A percentile compares a stretch with the other conserved stretches of the same genome.
Conservation (phyloP, 2,797 vertebrate genomes). For the Characodon lateralis region DNA sequence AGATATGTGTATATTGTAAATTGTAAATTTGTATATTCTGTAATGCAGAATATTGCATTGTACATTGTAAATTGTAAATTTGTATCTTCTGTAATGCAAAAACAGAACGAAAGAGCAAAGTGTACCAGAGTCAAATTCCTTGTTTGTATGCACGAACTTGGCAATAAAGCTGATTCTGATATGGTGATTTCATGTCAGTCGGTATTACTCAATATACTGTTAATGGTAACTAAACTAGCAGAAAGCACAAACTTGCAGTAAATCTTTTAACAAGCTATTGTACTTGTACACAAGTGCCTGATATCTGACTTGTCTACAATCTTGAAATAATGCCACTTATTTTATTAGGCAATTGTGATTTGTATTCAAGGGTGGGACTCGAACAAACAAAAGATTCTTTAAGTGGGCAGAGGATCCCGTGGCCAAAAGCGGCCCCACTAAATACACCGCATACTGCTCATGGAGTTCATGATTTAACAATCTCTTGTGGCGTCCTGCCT, state of each 20-base stretch:
- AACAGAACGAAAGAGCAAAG: no score
- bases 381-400: conserved; percentile 44
- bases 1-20: no score
- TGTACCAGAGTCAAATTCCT: no score
- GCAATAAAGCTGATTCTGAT: no score
- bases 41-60: no score
- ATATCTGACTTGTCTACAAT: conserved; percentile 9
- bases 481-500: conserved; percentile 36
- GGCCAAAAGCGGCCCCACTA: conserved; percentile 14
- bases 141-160: no score
- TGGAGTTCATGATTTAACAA: conserved; percentile 50
- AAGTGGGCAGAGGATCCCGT: conserved; percentile 37
- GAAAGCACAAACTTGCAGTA: conserved; percentile 11
- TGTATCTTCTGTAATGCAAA: no score
- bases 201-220: no score
- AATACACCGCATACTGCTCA: conserved; percentile 28
- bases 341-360: conserved; percentile 32
- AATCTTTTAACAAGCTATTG: conserved; percentile 21
- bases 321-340: conserved; percentile 34
- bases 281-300: neutral
- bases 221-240: neutral
- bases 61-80: no score
- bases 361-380: conserved; percentile 36
- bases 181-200: neutral
- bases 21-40: no score